Evolutionary conservation across 2,888 invertebrate genomes (phyloP), one percentile per base, ranked within the genome.

Genomic region (Sarcophaga subvicina): DNA sequence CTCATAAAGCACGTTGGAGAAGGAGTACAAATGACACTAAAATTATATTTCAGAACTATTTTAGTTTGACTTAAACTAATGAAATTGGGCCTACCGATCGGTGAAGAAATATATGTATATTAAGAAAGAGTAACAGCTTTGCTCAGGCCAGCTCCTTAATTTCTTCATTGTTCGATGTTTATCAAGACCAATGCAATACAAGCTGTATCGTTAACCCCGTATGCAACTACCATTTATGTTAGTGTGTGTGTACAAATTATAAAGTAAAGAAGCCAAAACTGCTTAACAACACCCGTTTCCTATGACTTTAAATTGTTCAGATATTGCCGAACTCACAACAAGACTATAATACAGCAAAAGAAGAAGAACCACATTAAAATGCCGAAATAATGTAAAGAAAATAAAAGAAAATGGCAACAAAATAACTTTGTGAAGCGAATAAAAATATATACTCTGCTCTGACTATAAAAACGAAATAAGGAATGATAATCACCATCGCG

Each of bases 401-500:
- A 37, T 10, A 37, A 37, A 37, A 37, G 37, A 37, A 54, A 54
- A 54, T 54, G 1, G 2, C 17, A 54, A 54, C 54, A 73, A 77
- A 86, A 84, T 70, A 84, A 86, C 86, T 80, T 89, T 87, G 69
- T 86, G 37, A 89, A 79, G 83, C 76, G 37, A 84, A 85, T 88
- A 88, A 89, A 88, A 84, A 83, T 82, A 84, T 14, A 54, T 17
- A 54, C 54, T 14, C 54, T 86, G 79, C 85, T 66, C 60, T 10
- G 20, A 80, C 87, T 59, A 80, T 8, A 70, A 75, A 64, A 54
- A 84, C 76, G 80, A 79, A 81, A 70, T 37, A 45, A 82, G 27
- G 91, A 90, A 91, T 91, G 91, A 91, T 92, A 91, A 92, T 92
- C 91, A 90, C 89, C 91, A 92, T 93, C 91, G 93, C 93, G 93